Percentiles rank a stretch among this genome's conserved stretches.
phyloP scores from a whole-genome alignment of 2,113 vertebrate genomes.

The Platysternon megacephalum region DNA sequence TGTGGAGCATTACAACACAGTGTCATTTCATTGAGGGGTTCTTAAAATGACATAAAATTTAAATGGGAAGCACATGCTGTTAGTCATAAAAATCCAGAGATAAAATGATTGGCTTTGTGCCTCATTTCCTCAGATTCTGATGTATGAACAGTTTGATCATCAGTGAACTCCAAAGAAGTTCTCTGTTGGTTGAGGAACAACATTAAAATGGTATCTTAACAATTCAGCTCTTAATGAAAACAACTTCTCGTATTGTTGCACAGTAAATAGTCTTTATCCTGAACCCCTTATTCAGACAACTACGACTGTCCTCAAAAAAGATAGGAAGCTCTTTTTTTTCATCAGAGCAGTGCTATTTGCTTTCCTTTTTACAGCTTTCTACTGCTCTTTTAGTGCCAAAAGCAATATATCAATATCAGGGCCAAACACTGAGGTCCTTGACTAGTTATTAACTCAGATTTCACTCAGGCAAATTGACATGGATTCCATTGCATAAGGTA shows the following conservation, averaged over 20 bases:
- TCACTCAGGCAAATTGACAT: neutral
- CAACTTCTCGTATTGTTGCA: neutral
- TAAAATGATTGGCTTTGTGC: constrained; percentile 44
- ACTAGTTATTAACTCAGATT: neutral
- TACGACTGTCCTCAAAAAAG: neutral
- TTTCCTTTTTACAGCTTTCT: neutral
- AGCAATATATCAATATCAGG: neutral
- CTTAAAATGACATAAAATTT: constrained; percentile 70
- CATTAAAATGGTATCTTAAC: neutral
- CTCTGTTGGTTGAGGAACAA: neutral
- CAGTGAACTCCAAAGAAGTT: constrained; percentile 8
- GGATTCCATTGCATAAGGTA: neutral
- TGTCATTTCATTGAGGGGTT: constrained; percentile 43
- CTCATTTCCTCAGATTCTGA: constrained; percentile 32
- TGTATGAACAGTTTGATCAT: neutral
- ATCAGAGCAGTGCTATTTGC: neutral
- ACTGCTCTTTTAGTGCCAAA: neutral
- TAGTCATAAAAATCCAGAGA: constrained; percentile 55
- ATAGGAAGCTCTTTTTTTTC: neutral
- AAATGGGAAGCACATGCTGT: constrained; percentile 55
- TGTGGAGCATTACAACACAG: constrained; percentile 42
- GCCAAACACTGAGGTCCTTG: neutral
- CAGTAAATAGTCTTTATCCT: neutral
- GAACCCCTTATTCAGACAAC: neutral
- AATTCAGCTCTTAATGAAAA: neutral